A percentile compares a stretch with the other conserved stretches of the same genome.
These are phyloP conservation scores for Probaryconus sp. DNA, from an alignment of 1,140 invertebrate species.

Conservation along the genomic window DNA sequence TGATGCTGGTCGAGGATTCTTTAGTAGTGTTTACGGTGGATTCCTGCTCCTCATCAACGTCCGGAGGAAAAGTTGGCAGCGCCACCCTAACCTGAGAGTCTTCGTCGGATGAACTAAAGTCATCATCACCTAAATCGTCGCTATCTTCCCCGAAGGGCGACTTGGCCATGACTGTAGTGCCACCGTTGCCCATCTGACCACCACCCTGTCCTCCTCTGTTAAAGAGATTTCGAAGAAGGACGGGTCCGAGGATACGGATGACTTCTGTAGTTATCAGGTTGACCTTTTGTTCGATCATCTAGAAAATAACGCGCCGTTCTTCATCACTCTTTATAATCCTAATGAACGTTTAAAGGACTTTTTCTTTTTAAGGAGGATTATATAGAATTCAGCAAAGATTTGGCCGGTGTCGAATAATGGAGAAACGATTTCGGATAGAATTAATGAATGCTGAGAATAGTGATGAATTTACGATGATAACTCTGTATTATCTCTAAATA, in stretches of 20 bases:
- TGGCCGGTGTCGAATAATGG: conserved; percentile 19
- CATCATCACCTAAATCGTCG: conserved; percentile 46
- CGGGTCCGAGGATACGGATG: conserved; percentile 83
- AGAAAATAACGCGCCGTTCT: conserved; percentile 79
- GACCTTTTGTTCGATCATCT: conserved; percentile 88
- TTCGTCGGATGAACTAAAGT: conserved; percentile 32
- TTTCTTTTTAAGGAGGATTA: conserved; percentile 15
- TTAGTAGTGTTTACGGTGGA: too few species aligned
- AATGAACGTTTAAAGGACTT: conserved; percentile 1
- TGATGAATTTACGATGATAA: too few species aligned
- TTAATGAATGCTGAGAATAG: background rate
- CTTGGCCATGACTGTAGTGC: conserved; percentile 68
- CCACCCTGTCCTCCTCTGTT: conserved; percentile 72
- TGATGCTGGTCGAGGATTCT: too few species aligned
- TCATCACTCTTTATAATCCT: conserved; percentile 28
- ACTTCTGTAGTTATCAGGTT: conserved; percentile 84
- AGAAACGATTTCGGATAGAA: conserved; percentile 1
- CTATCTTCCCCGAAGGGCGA: conserved; percentile 71
- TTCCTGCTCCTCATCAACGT: conserved; percentile 73
- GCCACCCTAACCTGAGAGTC: conserved; percentile 72
- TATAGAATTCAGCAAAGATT: conserved; percentile 38
- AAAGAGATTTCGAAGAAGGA: conserved; percentile 80
- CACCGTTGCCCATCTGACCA: conserved; percentile 49
- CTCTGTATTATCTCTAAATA: too few species aligned
- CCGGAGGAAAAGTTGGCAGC: conserved; percentile 78